A percentile compares a stretch with the other conserved stretches of the same genome.
phyloP scores from a whole-genome alignment of 2,888 invertebrate species.

The Aphodius sticticus region DNA sequence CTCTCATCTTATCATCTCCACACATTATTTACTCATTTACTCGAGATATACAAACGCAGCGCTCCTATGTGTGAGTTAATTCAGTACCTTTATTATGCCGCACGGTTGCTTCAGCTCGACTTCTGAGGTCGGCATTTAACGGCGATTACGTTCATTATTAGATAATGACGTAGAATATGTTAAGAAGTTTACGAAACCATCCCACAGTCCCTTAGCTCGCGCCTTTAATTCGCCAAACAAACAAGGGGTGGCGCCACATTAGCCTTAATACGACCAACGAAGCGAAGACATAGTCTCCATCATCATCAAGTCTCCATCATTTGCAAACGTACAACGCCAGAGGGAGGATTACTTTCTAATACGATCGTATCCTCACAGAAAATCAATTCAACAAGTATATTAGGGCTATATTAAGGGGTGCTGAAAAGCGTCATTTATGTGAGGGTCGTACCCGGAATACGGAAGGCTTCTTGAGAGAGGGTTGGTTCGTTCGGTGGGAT shows the following conservation, averaged over 20 bases:
- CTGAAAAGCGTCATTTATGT: constrained; percentile 16
- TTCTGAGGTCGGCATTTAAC: not conserved
- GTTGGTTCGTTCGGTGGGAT: not conserved
- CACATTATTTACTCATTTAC: no score
- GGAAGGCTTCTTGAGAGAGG: not conserved
- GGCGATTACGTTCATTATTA: not conserved
- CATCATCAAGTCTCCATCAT: not conserved
- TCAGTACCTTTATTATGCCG: not conserved
- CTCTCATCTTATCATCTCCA: no score
- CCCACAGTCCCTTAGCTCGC: not conserved
- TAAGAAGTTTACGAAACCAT: not conserved
- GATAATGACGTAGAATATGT: not conserved
- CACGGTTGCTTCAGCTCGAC: not conserved
- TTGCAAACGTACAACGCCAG: not conserved
- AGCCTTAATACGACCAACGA: not conserved
- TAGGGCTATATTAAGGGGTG: constrained; percentile 12
- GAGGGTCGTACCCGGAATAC: constrained; percentile 17
- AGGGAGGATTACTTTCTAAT: not conserved
- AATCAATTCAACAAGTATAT: constrained; percentile 26
- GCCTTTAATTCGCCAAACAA: not conserved
- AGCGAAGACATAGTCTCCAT: not conserved
- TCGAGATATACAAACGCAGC: no score
- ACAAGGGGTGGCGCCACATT: not conserved
- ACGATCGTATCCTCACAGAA: constrained; percentile 14
- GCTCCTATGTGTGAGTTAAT: no score